Evolutionary conservation across 2,888 invertebrate species (phyloP).

Genomic region (Athetis lepigone): DNA sequence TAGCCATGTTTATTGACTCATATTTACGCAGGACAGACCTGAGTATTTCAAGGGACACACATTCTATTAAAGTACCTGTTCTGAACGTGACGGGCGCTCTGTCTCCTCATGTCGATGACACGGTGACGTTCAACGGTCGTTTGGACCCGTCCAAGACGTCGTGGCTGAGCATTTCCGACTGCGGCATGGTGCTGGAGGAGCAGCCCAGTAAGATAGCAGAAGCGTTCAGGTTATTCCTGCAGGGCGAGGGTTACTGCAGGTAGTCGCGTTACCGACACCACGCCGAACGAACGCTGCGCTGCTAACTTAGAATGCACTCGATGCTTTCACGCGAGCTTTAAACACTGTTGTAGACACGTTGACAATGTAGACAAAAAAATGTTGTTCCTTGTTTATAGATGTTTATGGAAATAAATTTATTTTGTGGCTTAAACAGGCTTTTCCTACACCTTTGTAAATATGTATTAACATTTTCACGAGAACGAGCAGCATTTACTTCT

Average conservation of each 20-base stretch:
- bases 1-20: conserved; percentile 98
- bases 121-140: conserved; percentile 98
- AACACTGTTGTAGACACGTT: conserved; percentile 86
- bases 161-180: conserved; percentile 99
- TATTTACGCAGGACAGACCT: conserved; percentile 98
- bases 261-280: conserved; percentile 75
- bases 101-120: conserved; percentile 99
- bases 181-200: conserved; percentile 99
- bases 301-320: conserved; percentile 84
- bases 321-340: conserved; percentile 90
- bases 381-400: conserved; percentile 86
- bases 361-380: conserved; percentile 82
- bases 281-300: conserved; percentile 75
- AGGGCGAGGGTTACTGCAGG: conserved; percentile 99
- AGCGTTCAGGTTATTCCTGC: conserved; percentile 98
- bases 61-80: conserved; percentile 95
- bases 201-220: conserved; percentile 99
- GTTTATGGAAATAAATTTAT: conserved; percentile 87
- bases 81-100: conserved; percentile 98
- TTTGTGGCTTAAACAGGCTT: conserved; percentile 80
- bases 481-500: neutral
- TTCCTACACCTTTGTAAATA: conserved; percentile 61
- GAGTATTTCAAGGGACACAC: conserved; percentile 92
- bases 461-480: neutral
- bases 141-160: conserved; percentile 98